Evolutionary conservation across 2,113 vertebrate genomes (phyloP), one percentile per base, ranked within the genome.

Genomic region (Etia nguti): DNA sequence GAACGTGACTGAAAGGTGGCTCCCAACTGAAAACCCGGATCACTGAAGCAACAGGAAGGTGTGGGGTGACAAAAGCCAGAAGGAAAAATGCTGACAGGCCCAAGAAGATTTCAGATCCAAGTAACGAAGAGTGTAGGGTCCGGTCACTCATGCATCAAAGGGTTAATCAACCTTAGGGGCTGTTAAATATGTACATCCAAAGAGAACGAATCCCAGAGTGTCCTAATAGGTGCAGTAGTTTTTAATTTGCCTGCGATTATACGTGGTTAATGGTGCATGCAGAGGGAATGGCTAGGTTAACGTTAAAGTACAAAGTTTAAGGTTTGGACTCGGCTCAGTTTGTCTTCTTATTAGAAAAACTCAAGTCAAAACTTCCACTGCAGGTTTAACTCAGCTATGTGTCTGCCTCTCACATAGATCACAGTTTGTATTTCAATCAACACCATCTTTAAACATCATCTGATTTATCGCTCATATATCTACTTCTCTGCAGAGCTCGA

Each of bases 101-200:
- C 4, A 48, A 48, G 43, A 75, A 11, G 43, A 36, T 29, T 29
- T 75, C 43, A 29, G 70, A 48, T 75, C 43, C n/a, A 70, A 70
- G 43, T 75, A 29, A 75, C 6, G 3, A 2, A 18, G 10, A 75
- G 4, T 7, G 3, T 12, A 24, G 62, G 4, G 36, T 68, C 0
- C 4, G 3, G 0, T 2, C 36, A 41, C 34, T 68, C 62, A 3
- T 41, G 36, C 36, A 41, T 0, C 36, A 15, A 41, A 68, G n/a
- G 0, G 36, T 68, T 70, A 31, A 43, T 43, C 36, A 70, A 24
- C 38, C n/a, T 43, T 3, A 26, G 65, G 2, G 2, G 65, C 8
- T 46, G 2, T 12, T 75, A 10, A 31, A 36, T 29, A 48, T 20
- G 4, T 3, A 10, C 29, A 10, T 60, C 26, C 29, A 60, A 18